Base-by-base conservation (phyloP, 2,888 invertebrate species). In the Drosophila paranaensis region DNA sequence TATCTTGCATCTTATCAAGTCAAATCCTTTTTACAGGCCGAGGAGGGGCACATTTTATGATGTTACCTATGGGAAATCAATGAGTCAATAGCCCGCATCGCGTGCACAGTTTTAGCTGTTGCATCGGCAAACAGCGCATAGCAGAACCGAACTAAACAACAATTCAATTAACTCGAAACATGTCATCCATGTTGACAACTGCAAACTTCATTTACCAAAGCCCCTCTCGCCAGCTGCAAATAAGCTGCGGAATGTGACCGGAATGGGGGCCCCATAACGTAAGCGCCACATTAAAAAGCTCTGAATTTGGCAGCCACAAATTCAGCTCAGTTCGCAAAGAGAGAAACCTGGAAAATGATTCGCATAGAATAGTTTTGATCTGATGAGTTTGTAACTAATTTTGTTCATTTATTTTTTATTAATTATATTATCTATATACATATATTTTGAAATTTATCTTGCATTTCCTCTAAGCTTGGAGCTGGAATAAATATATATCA, bases 151-250 rank as follows among this genome's bases (percentile, higher is more conserved):
- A 65, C 78, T 72, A 42, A 74, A 67, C 78, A 75, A 42, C 70
- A 76, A 76, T 78, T 84, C 70, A 86, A 84, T 84, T 84, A 87
- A 74, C 68, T 65, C 53, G 45, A 68, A 77, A 69, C 74, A 68
- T 81, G 75, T 70, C 68, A 61, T 50, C 58, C 37, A 54, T 64
- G 46, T 55, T 50, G 50, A 56, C 62, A 62, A 61, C 39, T 50
- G 53, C 30, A 53, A 74, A 68, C 62, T 60, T 60, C 50, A 70
- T 72, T 70, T 71, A 39, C 64, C 48, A 58, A 50, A 14, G n/a
- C 63, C 63, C 57, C 43, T 54, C 27, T 48, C 20, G 20, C 57
- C 53, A 40, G 27, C 16, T 13, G 42, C 40, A 46, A 46, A 53
- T 48, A 45, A 53, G 20, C 10, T 35, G 6, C 20, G 40, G 30